Conservation (phyloP, 2,888 invertebrate species). For the Himalopsyche japonica region DNA sequence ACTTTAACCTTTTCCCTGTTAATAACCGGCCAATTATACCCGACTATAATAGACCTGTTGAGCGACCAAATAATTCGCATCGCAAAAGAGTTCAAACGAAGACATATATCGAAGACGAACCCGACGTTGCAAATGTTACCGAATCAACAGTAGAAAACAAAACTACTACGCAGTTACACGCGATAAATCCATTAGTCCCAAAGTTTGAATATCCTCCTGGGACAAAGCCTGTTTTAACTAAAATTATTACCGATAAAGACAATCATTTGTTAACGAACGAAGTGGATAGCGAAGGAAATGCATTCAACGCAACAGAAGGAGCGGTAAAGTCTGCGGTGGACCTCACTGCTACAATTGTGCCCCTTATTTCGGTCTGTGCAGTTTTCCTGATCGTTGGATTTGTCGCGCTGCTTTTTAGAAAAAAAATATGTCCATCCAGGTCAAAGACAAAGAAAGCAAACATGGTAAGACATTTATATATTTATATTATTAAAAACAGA, state of each 20-base stretch:
- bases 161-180: slow-evolving; percentile 38
- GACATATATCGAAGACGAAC: slow-evolving; percentile 45
- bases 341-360: slow-evolving; percentile 69
- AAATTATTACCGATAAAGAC: slow-evolving; percentile 10
- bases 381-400: slow-evolving; percentile 70
- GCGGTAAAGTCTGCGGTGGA: slow-evolving; percentile 57
- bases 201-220: slow-evolving; percentile 32
- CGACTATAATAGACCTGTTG: neutral
- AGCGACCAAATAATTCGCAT: slow-evolving; percentile 38
- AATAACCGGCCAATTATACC: slow-evolving; percentile 42
- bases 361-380: slow-evolving; percentile 70
- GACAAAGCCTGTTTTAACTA: slow-evolving; percentile 27
- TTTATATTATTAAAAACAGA: neutral
- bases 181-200: slow-evolving; percentile 32
- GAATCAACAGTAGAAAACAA: slow-evolving; percentile 30
- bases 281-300: slow-evolving; percentile 20
- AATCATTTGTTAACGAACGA: slow-evolving; percentile 31
- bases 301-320: slow-evolving; percentile 42
- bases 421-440: slow-evolving; percentile 67
- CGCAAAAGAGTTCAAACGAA: slow-evolving; percentile 36
- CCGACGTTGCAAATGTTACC: slow-evolving; percentile 13
- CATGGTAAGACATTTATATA: slow-evolving; percentile 60
- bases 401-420: slow-evolving; percentile 71
- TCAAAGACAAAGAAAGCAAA: slow-evolving; percentile 73
- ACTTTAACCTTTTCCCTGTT: slow-evolving; percentile 43